A percentile compares a stretch with the other conserved stretches of the same genome.
phyloP scores from a whole-genome alignment of 2,797 vertebrate genomes.

The Margarornis squamiger region DNA sequence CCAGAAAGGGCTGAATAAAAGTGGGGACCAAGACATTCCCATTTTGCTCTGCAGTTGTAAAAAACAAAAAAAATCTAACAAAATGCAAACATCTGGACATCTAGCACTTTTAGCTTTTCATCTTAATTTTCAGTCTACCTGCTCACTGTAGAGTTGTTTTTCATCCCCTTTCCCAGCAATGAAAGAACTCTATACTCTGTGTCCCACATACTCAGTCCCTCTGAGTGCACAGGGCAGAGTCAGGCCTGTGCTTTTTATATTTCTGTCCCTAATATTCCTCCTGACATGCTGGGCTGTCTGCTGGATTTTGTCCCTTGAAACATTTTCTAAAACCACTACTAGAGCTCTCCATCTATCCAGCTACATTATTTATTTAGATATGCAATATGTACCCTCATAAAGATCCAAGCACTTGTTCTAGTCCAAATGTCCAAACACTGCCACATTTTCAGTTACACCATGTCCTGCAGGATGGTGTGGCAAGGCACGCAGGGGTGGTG shows the following conservation, averaged over 20 bases:
- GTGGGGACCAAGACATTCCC: neutral
- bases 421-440: neutral
- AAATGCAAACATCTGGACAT: neutral
- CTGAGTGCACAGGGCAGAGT: neutral
- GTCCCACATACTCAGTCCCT: neutral
- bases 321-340: neutral
- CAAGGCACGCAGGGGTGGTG: neutral
- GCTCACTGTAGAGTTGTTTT: neutral
- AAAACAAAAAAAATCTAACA: neutral
- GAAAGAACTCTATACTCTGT: neutral
- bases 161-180: neutral
- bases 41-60: neutral
- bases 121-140: neutral
- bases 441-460: neutral
- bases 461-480: neutral
- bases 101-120: neutral
- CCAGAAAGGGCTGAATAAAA: neutral
- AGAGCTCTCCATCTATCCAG: neutral
- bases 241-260: neutral
- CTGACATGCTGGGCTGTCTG: neutral
- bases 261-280: neutral
- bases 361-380: neutral
- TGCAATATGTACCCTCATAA: neutral
- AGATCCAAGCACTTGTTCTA: neutral
- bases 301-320: neutral